Base-by-base conservation (phyloP, 2,888 invertebrate genomes). In the Toxonevra muliebris region DNA sequence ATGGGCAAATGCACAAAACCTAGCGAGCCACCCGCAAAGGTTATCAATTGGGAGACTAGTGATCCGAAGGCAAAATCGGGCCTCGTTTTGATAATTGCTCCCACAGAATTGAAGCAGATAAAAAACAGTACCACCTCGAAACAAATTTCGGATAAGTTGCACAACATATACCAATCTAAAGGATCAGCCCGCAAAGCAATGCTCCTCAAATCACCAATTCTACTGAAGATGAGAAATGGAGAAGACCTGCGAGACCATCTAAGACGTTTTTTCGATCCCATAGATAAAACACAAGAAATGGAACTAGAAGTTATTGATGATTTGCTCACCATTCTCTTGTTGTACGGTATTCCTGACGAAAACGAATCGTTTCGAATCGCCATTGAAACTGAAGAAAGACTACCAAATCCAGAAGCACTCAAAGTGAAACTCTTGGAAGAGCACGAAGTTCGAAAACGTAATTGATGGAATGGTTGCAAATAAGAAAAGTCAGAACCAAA, bases 41-140 rank as follows among this genome's bases (percentile, higher is more conserved):
- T 65, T 15, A 13, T 30, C 20, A 12, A 53, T n/a, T 69, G 68
- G 69, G 57, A 53, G 10, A 20, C 12, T 13, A 43, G 58, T 7
- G 70, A 71, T 15, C 52, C 54, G 19, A 73, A 69, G 50, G 69
- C 68, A 0, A 69, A 60, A 52, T 64, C 70, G 0, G 70, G 70
- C 20, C 30, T 71, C 3, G 69, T 69, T 11, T 53, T n/a, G n/a
- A n/a, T n/a, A n/a, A n/a, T n/a, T n/a, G n/a, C n/a, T n/a, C n/a
- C n/a, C n/a, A n/a, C n/a, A 64, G 65, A 71, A 58, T 60, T 69
- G 19, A 30, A 66, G 52, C 65, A 69, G n/a, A 66, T 73, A 11
- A 72, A 65, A 45, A 50, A 68, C n/a, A 64, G 68, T 17, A n/a
- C 11, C 0, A 68, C 69, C 13, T 69, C 66, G 4, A 65, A 65